Percentiles rank a stretch among this genome's conserved stretches.
Evolutionary conservation across 2,888 invertebrate genomes (phyloP).

Genomic region (Drosophila kuntzei): DNA sequence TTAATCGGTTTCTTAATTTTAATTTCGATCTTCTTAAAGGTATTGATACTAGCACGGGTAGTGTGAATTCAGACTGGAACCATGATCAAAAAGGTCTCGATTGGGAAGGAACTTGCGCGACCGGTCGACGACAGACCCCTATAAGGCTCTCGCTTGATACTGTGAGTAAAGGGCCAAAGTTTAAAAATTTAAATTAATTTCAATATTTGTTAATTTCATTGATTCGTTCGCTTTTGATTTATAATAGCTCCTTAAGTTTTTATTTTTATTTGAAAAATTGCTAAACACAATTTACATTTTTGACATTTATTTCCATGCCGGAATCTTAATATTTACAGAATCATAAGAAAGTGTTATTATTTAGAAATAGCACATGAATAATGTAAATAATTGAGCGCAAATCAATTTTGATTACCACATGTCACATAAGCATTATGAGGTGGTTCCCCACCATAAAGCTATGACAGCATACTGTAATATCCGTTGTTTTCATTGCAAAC

Average conservation of each 20-base stretch:
- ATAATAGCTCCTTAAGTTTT: too few species aligned
- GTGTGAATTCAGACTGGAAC: constrained; percentile 51
- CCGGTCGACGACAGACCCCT: constrained; percentile 61
- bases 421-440: not conserved
- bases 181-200: too few species aligned
- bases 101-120: constrained; percentile 59
- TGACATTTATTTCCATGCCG: not conserved
- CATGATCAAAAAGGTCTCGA: constrained; percentile 45
- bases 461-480: constrained; percentile 19
- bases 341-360: too few species aligned
- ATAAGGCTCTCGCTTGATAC: constrained; percentile 65
- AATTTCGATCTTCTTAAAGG: constrained; percentile 20
- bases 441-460: not conserved
- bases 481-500: constrained; percentile 27
- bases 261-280: not conserved
- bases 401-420: constrained; percentile 18
- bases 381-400: not conserved
- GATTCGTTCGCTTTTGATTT: too few species aligned
- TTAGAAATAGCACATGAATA: not conserved
- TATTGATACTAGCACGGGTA: constrained; percentile 10
- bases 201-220: too few species aligned
- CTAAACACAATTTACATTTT: not conserved
- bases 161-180: too few species aligned
- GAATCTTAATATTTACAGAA: not conserved
- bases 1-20: not conserved